phyloP scores from a whole-genome alignment of 1,140 invertebrate species.

The Saccostrea echinata region DNA sequence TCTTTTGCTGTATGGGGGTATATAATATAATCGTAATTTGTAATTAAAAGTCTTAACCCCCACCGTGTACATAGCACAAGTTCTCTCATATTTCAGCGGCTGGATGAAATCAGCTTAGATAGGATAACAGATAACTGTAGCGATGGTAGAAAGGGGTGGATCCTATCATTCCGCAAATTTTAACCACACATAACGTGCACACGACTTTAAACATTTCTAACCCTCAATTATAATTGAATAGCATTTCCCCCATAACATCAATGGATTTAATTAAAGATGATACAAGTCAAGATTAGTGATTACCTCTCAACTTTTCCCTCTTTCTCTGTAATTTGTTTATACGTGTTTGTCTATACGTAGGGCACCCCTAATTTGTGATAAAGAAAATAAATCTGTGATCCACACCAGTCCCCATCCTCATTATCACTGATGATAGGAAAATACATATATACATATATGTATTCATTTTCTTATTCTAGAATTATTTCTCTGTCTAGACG shows the following conservation, averaged over 20 bases:
- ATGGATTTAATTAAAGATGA: slow-evolving; percentile 30
- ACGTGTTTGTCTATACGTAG: neutral
- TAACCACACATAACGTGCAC: neutral
- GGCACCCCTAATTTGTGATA: slow-evolving; percentile 27
- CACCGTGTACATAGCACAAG: neutral
- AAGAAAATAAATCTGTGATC: neutral
- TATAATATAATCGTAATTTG: neutral
- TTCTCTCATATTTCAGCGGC: neutral
- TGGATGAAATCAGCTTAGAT: slow-evolving; percentile 5
- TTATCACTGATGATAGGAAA: neutral
- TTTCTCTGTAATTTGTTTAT: slow-evolving; percentile 15
- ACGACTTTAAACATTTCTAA: neutral
- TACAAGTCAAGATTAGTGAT: slow-evolving; percentile 3
- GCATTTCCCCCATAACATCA: neutral
- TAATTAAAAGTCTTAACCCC: slow-evolving; percentile 26
- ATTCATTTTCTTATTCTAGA: neutral
- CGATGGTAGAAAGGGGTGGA: neutral
- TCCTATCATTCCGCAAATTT: neutral
- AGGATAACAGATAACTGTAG: neutral
- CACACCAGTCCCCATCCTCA: neutral
- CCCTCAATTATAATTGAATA: neutral
- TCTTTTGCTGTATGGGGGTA: neutral
- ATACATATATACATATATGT: neutral
- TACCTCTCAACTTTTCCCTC: slow-evolving; percentile 2
- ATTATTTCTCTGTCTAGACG: slow-evolving; percentile 11